Percentiles rank a stretch among this genome's conserved stretches.
phyloP scores from a whole-genome alignment of 2,797 vertebrate species.

The Pangasius mekongensis region DNA sequence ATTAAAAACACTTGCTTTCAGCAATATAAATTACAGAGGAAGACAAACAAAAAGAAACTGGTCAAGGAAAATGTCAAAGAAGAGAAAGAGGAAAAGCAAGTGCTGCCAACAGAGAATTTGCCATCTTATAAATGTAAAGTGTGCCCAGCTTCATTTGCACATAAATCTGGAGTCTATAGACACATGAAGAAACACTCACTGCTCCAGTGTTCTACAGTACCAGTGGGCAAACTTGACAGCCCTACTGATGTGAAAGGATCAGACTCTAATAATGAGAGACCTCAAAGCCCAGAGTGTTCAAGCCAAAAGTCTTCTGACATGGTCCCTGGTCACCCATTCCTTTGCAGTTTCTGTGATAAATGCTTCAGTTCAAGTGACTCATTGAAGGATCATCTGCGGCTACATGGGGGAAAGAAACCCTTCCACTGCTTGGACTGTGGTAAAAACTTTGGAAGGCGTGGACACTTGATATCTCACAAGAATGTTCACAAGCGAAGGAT shows the following conservation, averaged over 20 bases:
- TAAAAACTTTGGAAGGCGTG: constrained; percentile 69
- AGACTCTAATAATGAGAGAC: constrained; percentile 27
- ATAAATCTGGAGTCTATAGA: constrained; percentile 73
- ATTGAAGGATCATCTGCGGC: constrained; percentile 67
- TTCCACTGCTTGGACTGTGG: constrained; percentile 77
- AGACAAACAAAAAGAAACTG: constrained; percentile 41
- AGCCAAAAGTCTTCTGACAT: constrained; percentile 14
- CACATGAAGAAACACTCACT: constrained; percentile 76
- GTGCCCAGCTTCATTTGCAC: constrained; percentile 72
- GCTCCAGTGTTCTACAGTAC: constrained; percentile 67
- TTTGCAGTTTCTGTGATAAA: constrained; percentile 74
- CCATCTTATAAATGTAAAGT: constrained; percentile 67
- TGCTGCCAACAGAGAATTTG: neutral
- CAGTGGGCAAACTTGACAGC: constrained; percentile 60
- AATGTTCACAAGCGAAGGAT: constrained; percentile 73
- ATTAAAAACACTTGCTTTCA: constrained; percentile 69
- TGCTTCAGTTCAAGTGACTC: constrained; percentile 53
- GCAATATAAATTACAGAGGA: constrained; percentile 55
- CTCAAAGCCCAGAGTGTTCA: constrained; percentile 26
- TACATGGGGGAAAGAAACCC: constrained; percentile 73
- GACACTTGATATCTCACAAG: constrained; percentile 71
- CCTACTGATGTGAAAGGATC: constrained; percentile 29
- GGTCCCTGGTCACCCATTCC: constrained; percentile 32
- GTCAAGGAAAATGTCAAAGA: constrained; percentile 9
- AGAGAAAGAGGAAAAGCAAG: constrained; percentile 21